Percentiles rank a stretch among this genome's conserved stretches.
Conservation (phyloP, 1,140 invertebrate genomes). For the Coboldia fuscipes region DNA sequence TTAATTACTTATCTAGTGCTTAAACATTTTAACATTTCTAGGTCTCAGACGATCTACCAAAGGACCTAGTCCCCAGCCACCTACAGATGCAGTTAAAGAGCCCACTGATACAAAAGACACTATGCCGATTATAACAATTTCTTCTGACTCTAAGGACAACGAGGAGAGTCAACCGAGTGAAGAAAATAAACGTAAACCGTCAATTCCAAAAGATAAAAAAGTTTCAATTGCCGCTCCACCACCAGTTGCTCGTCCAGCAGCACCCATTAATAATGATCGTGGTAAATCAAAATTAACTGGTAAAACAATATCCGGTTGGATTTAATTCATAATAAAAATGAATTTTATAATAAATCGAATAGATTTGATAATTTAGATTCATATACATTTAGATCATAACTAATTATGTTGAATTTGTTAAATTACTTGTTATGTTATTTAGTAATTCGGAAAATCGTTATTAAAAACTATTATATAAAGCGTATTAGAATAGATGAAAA, state of each 20-base stretch:
- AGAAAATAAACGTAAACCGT: slow-evolving; percentile 20
- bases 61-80: too few species aligned
- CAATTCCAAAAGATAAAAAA: slow-evolving; percentile 1
- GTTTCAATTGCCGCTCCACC: not conserved
- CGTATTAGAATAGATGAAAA: too few species aligned
- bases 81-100: too few species aligned
- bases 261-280: slow-evolving; percentile 22
- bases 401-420: not conserved
- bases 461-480: too few species aligned
- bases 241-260: not conserved
- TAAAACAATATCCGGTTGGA: slow-evolving; percentile 39
- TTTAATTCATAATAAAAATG: slow-evolving; percentile 19
- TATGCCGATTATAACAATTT: not conserved
- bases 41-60: too few species aligned
- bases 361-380: too few species aligned
- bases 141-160: slow-evolving; percentile 5
- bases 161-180: slow-evolving; percentile 14
- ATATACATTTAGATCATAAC: not conserved
- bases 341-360: too few species aligned
- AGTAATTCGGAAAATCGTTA: not conserved
- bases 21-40: too few species aligned
- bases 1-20: too few species aligned
- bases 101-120: not conserved
- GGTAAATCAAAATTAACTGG: slow-evolving; percentile 45
- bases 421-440: not conserved